phyloP scores from a whole-genome alignment of 2,888 invertebrate species.

The Euplagia quadripunctaria region DNA sequence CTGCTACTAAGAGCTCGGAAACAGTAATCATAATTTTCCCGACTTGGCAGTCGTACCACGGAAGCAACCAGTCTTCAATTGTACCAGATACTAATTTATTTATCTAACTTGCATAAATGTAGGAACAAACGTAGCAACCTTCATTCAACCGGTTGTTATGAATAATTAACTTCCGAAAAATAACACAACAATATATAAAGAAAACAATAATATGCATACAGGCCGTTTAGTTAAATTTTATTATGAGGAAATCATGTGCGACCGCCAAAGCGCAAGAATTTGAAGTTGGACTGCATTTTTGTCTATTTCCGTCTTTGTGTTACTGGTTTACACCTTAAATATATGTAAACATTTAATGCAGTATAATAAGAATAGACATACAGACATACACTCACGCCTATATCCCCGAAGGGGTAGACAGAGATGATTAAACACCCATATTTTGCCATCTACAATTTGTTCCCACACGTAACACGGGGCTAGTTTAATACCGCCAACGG shows the following conservation, averaged over 20 bases:
- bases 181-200: conserved; percentile 1
- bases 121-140: neutral
- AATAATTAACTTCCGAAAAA: conserved; percentile 39
- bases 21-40: too few relatives aligned
- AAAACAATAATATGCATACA: conserved; percentile 28
- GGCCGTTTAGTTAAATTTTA: conserved; percentile 13
- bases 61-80: too few relatives aligned
- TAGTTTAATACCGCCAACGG: too few relatives aligned
- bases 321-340: neutral
- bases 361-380: neutral
- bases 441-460: too few relatives aligned
- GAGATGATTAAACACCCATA: too few relatives aligned
- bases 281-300: conserved; percentile 19
- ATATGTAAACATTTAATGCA: neutral
- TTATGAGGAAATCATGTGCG: conserved; percentile 48
- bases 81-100: too few relatives aligned
- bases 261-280: conserved; percentile 38
- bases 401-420: too few relatives aligned
- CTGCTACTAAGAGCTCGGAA: too few relatives aligned
- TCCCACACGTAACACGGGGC: too few relatives aligned
- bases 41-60: too few relatives aligned
- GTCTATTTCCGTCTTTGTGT: conserved; percentile 12
- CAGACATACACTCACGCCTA: too few relatives aligned
- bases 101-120: too few relatives aligned
- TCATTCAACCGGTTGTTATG: neutral